Evolutionary conservation across 2,113 vertebrate species (phyloP).

Genomic region (Rissa tridactyla): DNA sequence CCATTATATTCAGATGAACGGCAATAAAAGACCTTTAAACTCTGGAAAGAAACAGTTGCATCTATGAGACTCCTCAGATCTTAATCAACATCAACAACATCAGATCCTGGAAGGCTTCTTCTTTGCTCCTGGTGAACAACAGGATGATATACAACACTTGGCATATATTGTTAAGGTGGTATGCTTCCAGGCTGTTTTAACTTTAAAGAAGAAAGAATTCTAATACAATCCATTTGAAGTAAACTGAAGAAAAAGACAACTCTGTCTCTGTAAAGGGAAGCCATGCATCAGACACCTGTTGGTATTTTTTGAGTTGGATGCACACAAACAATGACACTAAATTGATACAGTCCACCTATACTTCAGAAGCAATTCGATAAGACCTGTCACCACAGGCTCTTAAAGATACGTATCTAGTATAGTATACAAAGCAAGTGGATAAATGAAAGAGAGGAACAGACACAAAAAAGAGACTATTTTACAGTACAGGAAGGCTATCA

Average conservation of each 20-base stretch:
- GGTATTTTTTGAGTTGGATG: neutral
- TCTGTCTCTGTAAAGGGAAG: neutral
- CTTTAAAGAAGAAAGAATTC: neutral
- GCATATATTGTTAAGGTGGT: neutral
- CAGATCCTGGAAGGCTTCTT: neutral
- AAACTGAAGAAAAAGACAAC: neutral
- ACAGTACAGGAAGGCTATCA: neutral
- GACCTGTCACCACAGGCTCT: neutral
- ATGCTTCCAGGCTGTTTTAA: neutral
- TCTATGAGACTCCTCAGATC: neutral
- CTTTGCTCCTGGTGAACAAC: neutral
- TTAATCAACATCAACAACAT: neutral
- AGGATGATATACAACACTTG: neutral
- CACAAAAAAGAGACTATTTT: neutral
- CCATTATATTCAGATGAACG: neutral
- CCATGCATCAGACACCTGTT: neutral
- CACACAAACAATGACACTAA: neutral
- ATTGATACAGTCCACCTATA: neutral
- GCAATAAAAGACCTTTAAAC: neutral
- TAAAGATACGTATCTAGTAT: neutral
- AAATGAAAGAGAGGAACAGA: neutral
- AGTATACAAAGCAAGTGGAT: neutral
- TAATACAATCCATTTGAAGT: neutral
- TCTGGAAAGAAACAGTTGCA: neutral
- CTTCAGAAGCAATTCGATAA: neutral